Base-by-base conservation (phyloP, 2,797 vertebrate species). In the Syngnathus acus region DNA sequence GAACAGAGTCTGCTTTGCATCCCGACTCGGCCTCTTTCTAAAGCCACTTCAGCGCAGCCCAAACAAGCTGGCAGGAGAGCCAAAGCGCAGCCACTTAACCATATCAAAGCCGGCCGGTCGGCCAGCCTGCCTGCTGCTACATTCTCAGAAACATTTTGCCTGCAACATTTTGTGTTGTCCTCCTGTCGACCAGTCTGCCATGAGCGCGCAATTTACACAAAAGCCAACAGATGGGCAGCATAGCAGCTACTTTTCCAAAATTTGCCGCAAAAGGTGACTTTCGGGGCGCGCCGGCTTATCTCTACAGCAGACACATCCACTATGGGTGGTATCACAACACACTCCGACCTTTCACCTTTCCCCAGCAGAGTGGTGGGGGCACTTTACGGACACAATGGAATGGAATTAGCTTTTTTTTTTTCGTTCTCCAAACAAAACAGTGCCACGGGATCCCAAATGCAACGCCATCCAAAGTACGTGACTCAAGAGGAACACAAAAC, bases 71-170 rank as follows among this genome's bases (percentile, higher is more conserved):
- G 83, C 82, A 86, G 74, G 60, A 47, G 73, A 51, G 63, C 83
- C 79, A 86, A 83, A 87, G 84, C 79, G 63, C 73, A 76, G 83
- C 73, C 82, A 82, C 83, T 89, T 85, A 85, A 86, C 81, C 80
- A 86, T 82, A 87, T 88, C 82, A 89, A 88, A 89, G 82, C 75
- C 80, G 67, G 58, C 51, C 73, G 26, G 26, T 32, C 26, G 0
- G 26, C 26, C 26, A 32, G 26, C 26, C 81, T 66, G 58, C 51
- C 72, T 83, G 72, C 72, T 64, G 47, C 79, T 68, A 69, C 70
- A 74, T 62, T 77, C 69, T 83, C 76, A 78, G 68, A 54, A 54
- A 54, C 53, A 23, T 54, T 23, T 54, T 5, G 9, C 23, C 10
- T 26, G 10, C 11, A 14, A 54, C 21, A 23, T 54, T 23, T 10